Evolutionary conservation across 2,888 invertebrate genomes (phyloP).

Genomic region (Dryadula phaetusa): DNA sequence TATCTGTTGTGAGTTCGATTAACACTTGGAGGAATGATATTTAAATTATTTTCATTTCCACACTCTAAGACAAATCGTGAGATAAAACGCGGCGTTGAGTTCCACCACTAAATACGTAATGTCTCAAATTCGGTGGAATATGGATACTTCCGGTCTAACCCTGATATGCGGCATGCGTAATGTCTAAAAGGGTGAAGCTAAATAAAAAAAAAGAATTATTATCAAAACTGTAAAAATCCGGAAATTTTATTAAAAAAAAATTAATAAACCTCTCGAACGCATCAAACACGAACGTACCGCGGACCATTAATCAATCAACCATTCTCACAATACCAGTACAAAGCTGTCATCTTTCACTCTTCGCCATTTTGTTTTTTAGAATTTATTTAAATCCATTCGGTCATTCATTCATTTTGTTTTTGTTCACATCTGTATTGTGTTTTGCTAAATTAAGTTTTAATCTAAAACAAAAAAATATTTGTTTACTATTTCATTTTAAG

Average conservation of each 20-base stretch:
- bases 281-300: slow-evolving; percentile 20
- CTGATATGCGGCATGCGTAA: too few relatives aligned
- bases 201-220: neutral
- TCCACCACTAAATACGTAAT: too few relatives aligned
- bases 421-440: slow-evolving; percentile 19
- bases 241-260: slow-evolving; percentile 3
- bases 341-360: slow-evolving; percentile 20
- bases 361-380: slow-evolving; percentile 15
- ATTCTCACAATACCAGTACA: slow-evolving; percentile 5
- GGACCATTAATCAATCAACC: slow-evolving; percentile 24
- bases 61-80: too few relatives aligned
- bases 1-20: too few relatives aligned
- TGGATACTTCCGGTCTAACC: too few relatives aligned
- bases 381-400: slow-evolving; percentile 6
- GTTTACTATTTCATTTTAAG: neutral
- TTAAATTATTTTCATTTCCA: too few relatives aligned
- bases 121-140: too few relatives aligned
- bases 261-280: slow-evolving; percentile 18
- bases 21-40: too few relatives aligned
- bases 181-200: too few relatives aligned
- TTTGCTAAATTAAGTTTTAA: slow-evolving; percentile 1
- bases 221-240: neutral
- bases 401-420: slow-evolving; percentile 5
- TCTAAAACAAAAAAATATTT: neutral
- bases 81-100: too few relatives aligned